Base-by-base conservation (phyloP, 1,140 invertebrate genomes). In the Drosophila jambulina region DNA sequence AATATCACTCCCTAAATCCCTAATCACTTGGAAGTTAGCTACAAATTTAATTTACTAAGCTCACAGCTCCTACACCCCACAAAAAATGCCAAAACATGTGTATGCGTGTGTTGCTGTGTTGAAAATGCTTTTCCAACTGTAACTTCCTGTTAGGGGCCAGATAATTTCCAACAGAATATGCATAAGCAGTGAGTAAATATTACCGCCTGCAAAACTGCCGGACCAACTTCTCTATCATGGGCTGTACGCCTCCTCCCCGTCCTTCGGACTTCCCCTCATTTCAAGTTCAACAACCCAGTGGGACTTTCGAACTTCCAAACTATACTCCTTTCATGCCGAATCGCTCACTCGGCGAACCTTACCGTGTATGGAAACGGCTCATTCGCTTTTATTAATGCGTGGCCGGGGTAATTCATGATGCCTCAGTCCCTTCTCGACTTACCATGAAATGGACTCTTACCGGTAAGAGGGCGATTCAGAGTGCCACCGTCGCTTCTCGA, bases 161-260 rank as follows among this genome's bases (percentile, higher is more conserved):
- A 71, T 60, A 74, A 74, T 72, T 72, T 74, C 21, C 36, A 72
- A 17, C 42, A 34, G 70, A 74, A 74, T 74, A 60, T 74, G 70
- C 68, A 72, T 72, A 72, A 49, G 53, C 67, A 72, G 45, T 74
- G 68, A 72, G 70, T 74, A 72, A 74, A 72, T 72, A 72, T 72
- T 27, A 57, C 51, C 63, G 54, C 38, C 53, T 21, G n/a, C 13
- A 71, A 72, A 72, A 60, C 70, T 60, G 68, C 36, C 13, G 53
- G 67, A 72, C 53, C 15, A 72, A 72, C 53, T 72, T 51, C 49
- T 71, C 6, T 15, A 29, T 19, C 10, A 65, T 32, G 15, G 48
- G 49, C 2, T 27, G 13, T 21, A 29, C 21, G n/a, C 21, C 17
- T 27, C 0, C 10, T 15, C 4, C 15, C 5, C 9, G 12, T 36